These are phyloP conservation scores for Cercocebus atys DNA, from an alignment of 2,113 vertebrate species.

Conservation along the genomic window DNA sequence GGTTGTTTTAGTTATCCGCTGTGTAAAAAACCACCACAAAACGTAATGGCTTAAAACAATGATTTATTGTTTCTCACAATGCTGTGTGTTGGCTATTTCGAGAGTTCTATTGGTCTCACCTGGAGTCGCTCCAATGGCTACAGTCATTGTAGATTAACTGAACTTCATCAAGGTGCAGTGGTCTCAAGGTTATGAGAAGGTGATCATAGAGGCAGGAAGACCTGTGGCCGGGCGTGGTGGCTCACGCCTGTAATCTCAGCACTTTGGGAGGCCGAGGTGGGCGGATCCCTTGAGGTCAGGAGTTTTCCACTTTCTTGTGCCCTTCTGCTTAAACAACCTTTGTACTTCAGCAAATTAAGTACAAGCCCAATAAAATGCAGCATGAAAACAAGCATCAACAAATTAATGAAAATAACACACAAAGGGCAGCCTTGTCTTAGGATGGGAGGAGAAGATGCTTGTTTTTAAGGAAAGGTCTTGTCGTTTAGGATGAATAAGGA, in stretches of 20 bases:
- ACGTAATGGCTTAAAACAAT: not conserved
- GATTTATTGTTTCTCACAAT: not conserved
- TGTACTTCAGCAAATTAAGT: not conserved
- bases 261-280: no score
- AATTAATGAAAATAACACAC: not conserved
- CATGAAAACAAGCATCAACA: not conserved
- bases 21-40: not conserved
- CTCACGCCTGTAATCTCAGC: no score
- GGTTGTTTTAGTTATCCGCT: not conserved
- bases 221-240: no score
- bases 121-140: not conserved
- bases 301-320: not conserved
- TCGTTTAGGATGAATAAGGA: not conserved
- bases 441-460: not conserved
- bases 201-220: not conserved
- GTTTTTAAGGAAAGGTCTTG: not conserved
- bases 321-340: slow-evolving; percentile 21
- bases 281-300: no score
- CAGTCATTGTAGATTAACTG: not conserved
- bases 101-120: not conserved
- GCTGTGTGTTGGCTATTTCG: not conserved
- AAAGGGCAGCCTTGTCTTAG: not conserved
- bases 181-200: not conserved
- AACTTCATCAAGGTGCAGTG: not conserved
- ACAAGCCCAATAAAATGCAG: not conserved